Conservation (phyloP, 2,797 vertebrate species). For the Gymnoscopelus microlampas region DNA sequence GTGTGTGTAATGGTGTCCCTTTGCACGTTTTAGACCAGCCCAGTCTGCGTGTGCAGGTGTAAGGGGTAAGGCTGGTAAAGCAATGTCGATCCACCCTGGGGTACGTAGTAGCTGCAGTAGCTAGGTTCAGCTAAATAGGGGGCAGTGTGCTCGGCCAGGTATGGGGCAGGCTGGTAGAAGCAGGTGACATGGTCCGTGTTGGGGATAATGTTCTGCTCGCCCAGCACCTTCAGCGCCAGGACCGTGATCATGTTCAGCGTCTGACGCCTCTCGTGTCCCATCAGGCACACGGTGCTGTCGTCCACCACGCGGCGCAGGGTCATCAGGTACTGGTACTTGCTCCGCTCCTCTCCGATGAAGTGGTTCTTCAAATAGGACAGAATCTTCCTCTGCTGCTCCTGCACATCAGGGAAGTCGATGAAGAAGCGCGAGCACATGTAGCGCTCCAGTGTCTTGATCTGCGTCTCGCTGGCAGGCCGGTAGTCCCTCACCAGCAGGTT, state of each 20-base stretch:
- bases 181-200: constrained; percentile 92
- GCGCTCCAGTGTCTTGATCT: constrained; percentile 94
- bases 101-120: constrained; percentile 90
- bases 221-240: constrained; percentile 92
- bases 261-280: constrained; percentile 91
- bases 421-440: constrained; percentile 99
- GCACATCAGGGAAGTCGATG: constrained; percentile 96
- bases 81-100: constrained; percentile 85
- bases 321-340: constrained; percentile 98
- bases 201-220: constrained; percentile 95
- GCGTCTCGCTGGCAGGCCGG: constrained; percentile 88
- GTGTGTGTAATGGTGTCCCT: constrained; percentile 6
- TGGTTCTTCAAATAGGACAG: constrained; percentile 96
- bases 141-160: constrained; percentile 86
- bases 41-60: constrained; percentile 86
- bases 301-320: constrained; percentile 91
- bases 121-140: constrained; percentile 74
- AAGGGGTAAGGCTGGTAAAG: constrained; percentile 91
- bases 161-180: constrained; percentile 95
- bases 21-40: constrained; percentile 76
- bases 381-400: constrained; percentile 94
- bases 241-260: constrained; percentile 97
- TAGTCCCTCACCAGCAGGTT: constrained; percentile 94
- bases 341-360: constrained; percentile 97
- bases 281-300: constrained; percentile 95